Percentiles rank a stretch among this genome's conserved stretches.
Evolutionary conservation across 30 jellyfish, hydroid and myxozoan species (phyloP).

Genomic region (Pseudorhiza aurosa): DNA sequence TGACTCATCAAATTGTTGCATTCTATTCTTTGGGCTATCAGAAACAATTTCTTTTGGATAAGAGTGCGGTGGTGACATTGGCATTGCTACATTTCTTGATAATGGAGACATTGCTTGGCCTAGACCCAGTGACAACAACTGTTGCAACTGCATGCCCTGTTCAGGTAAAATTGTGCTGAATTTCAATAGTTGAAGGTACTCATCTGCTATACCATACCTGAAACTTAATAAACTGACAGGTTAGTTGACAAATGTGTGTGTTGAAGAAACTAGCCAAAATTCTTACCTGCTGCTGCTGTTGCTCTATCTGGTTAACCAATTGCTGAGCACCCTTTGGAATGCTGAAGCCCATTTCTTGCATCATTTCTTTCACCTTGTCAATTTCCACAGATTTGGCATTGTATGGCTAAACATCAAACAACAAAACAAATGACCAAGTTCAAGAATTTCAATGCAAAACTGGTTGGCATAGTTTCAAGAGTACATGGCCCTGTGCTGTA

Average conservation of each 20-base stretch:
- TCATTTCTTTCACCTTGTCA: slow-evolving; percentile 68
- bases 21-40: slow-evolving; percentile 32
- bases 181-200: too few relatives aligned
- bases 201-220: too few relatives aligned
- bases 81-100: not conserved
- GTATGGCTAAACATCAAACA: not conserved
- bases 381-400: slow-evolving; percentile 57
- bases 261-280: too few relatives aligned
- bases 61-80: not conserved
- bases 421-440: too few relatives aligned
- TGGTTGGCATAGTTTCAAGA: too few relatives aligned
- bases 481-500: too few relatives aligned
- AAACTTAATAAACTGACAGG: too few relatives aligned
- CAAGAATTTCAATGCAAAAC: too few relatives aligned
- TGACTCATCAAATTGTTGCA: slow-evolving; percentile 60
- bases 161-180: too few relatives aligned
- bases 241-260: too few relatives aligned
- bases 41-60: not conserved
- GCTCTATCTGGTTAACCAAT: slow-evolving; percentile 75
- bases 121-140: slow-evolving; percentile 34
- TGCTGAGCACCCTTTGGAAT: slow-evolving; percentile 69
- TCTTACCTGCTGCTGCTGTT: slow-evolving; percentile 71
- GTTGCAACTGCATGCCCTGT: slow-evolving; percentile 59
- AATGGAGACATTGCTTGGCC: slow-evolving; percentile 19
- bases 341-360: slow-evolving; percentile 63